phyloP scores from a whole-genome alignment of 2,113 vertebrate species.

The Dipodomys ordii region DNA sequence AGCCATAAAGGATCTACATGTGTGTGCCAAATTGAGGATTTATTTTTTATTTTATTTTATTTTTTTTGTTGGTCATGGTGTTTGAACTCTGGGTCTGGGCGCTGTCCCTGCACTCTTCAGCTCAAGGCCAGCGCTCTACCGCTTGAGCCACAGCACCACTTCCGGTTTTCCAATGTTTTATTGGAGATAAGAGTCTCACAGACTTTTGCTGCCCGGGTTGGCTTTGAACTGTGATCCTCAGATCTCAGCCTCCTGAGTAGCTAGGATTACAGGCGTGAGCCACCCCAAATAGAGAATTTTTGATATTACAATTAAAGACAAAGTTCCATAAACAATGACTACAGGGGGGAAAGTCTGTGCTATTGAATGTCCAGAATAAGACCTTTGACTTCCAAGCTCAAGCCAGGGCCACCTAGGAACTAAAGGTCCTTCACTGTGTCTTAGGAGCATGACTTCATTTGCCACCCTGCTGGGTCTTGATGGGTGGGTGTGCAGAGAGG shows the following conservation, averaged over 20 bases:
- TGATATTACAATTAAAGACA: background rate
- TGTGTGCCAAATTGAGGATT: background rate
- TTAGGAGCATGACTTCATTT: background rate
- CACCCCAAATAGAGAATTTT: background rate
- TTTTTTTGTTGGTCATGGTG: too few species aligned
- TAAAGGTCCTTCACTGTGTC: background rate
- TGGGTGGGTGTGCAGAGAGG: background rate
- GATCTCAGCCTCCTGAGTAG: too few species aligned
- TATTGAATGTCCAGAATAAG: slow-evolving; percentile 18
- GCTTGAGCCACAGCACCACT: too few species aligned
- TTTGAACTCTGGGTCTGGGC: too few species aligned
- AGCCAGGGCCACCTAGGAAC: background rate
- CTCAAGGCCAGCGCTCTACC: too few species aligned
- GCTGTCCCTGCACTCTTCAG: too few species aligned
- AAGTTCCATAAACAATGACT: background rate
- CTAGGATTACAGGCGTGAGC: too few species aligned
- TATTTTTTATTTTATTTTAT: background rate
- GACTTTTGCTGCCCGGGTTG: too few species aligned
- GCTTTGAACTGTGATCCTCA: too few species aligned
- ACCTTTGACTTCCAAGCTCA: background rate
- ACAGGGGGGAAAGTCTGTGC: background rate
- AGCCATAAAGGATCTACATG: too few species aligned
- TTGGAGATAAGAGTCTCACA: too few species aligned
- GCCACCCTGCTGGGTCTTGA: background rate
- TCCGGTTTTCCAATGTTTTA: too few species aligned